A percentile compares a stretch with the other conserved stretches of the same genome.
Evolutionary conservation across 2,888 invertebrate species (phyloP).

Genomic region (Cataglyphis livida): DNA sequence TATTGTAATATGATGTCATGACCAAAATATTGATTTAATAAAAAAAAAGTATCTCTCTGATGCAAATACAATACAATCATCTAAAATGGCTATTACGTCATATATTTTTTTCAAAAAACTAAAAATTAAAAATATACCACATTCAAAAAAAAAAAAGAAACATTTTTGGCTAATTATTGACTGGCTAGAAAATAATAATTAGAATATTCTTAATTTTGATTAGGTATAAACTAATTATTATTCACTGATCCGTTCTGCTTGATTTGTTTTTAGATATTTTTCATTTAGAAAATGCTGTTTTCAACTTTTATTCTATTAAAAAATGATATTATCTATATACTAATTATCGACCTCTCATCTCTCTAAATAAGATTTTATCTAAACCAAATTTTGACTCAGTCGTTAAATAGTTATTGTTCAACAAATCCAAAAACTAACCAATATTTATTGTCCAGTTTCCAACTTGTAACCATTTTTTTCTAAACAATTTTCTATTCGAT

Average conservation of each 20-base stretch:
- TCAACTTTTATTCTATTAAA: neutral
- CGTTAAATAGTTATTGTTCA: neutral
- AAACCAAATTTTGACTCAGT: conserved; percentile 5
- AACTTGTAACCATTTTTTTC: neutral
- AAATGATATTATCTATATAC: neutral
- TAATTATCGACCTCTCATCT: neutral
- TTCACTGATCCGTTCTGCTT: too few relatives aligned
- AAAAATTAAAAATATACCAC: too few relatives aligned
- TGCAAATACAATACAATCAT: too few relatives aligned
- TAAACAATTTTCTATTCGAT: neutral
- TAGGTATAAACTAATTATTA: too few relatives aligned
- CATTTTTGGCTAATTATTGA: too few relatives aligned
- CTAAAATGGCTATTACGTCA: too few relatives aligned
- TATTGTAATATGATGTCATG: neutral
- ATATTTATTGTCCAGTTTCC: neutral
- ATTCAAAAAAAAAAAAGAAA: too few relatives aligned
- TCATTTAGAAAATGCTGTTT: too few relatives aligned
- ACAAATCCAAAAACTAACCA: neutral
- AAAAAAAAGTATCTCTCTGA: neutral
- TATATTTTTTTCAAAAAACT: too few relatives aligned
- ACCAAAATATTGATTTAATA: neutral
- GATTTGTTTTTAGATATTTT: too few relatives aligned
- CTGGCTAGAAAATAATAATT: too few relatives aligned
- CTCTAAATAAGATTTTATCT: neutral
- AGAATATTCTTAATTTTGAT: too few relatives aligned